phyloP scores from a whole-genome alignment of 2,888 invertebrate species.

The Liodrosophila aerea region DNA sequence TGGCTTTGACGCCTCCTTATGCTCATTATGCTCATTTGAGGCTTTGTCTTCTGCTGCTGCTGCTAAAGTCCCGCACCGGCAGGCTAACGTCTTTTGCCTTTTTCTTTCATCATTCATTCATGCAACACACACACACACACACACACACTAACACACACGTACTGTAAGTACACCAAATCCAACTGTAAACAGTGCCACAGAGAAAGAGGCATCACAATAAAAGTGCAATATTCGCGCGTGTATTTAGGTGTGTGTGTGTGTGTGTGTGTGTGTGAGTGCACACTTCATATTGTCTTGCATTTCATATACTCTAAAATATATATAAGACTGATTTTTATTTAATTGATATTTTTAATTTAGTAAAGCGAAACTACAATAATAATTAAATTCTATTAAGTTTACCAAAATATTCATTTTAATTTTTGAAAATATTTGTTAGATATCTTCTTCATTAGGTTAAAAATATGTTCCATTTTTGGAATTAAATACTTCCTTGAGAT shows the following conservation, averaged over 20 bases:
- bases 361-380: too few species aligned
- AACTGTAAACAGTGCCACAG: conserved; percentile 59
- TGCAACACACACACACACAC: conserved; percentile 22
- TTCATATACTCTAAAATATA: conserved; percentile 33
- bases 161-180: conserved; percentile 56
- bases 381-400: too few species aligned
- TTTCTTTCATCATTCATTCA: conserved; percentile 76
- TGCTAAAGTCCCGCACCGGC: not conserved
- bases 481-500: too few species aligned
- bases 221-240: conserved; percentile 48
- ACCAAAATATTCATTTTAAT: too few species aligned
- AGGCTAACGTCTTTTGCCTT: conserved; percentile 11
- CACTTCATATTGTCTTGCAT: not conserved
- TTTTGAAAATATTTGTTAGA: too few species aligned
- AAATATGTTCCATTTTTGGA: too few species aligned
- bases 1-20: conserved; percentile 72
- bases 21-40: conserved; percentile 78
- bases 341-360: too few species aligned
- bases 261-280: not conserved
- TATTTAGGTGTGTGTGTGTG: conserved; percentile 1
- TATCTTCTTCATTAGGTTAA: too few species aligned
- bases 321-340: not conserved
- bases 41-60: conserved; percentile 68
- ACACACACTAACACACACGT: not conserved
- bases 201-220: conserved; percentile 46